A percentile compares a stretch with the other conserved stretches of the same genome.
These are phyloP conservation scores for Eurystomus gularis DNA, from an alignment of 2,113 vertebrate genomes.

Conservation along the genomic window DNA sequence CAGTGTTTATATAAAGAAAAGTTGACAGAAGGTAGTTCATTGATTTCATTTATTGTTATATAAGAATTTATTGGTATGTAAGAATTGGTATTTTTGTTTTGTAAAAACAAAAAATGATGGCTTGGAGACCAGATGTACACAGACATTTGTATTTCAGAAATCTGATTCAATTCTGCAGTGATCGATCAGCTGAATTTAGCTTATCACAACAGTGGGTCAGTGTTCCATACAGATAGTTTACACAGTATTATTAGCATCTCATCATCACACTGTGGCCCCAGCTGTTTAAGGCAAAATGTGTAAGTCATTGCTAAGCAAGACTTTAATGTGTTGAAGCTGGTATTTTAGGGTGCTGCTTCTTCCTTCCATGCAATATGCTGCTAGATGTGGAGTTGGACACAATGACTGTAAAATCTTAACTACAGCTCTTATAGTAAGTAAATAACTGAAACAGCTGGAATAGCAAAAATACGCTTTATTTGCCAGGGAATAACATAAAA, in stretches of 20 bases:
- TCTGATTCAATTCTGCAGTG: not conserved
- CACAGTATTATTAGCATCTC: not conserved
- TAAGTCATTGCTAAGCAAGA: not conserved
- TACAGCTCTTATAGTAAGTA: not conserved
- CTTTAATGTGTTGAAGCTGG: not conserved
- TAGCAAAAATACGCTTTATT: not conserved
- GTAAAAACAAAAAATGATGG: slow-evolving; percentile 3
- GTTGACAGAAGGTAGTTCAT: not conserved
- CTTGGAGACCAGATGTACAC: not conserved
- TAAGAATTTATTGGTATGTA: too few relatives aligned
- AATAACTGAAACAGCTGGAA: not conserved
- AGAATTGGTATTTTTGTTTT: too few relatives aligned
- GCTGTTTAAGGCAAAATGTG: rapidly evolving
- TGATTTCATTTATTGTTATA: not conserved
- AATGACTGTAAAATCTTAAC: not conserved
- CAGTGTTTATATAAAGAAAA: not conserved
- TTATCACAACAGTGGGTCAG: not conserved
- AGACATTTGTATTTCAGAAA: not conserved
- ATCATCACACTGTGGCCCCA: not conserved
- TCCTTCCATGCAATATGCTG: not conserved
- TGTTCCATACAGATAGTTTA: not conserved
- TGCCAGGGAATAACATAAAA: not conserved
- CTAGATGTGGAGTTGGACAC: not conserved
- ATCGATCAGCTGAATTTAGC: not conserved
- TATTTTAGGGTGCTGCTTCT: not conserved